Evolutionary conservation across 2,888 invertebrate genomes (phyloP).

Genomic region (Strigamia transsilvanica): DNA sequence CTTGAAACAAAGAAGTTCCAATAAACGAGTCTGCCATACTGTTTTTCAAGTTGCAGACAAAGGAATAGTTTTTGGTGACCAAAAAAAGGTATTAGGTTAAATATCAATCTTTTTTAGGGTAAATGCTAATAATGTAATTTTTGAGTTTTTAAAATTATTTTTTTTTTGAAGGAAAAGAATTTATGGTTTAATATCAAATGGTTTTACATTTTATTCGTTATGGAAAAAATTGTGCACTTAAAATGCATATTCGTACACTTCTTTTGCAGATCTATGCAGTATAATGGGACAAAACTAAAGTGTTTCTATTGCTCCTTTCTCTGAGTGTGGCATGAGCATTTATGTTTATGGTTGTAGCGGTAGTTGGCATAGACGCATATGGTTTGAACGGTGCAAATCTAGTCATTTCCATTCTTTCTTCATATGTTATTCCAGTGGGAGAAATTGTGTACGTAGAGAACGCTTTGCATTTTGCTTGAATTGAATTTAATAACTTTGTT

Average conservation of each 20-base stretch:
- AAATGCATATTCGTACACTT: slow-evolving; percentile 16
- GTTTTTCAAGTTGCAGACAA: no score
- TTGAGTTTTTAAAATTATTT: not conserved
- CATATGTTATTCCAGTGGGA: slow-evolving; percentile 13
- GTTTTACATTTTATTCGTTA: not conserved
- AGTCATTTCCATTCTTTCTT: slow-evolving; percentile 26
- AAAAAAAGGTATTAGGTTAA: no score
- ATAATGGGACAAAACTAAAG: slow-evolving; percentile 30
- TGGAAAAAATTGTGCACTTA: not conserved
- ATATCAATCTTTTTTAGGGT: no score
- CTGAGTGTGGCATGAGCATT: slow-evolving; percentile 20
- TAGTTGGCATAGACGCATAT: slow-evolving; percentile 20
- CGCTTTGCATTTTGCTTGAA: slow-evolving; percentile 24
- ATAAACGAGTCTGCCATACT: no score
- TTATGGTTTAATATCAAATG: slow-evolving; percentile 12
- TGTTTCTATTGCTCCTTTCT: slow-evolving; percentile 16
- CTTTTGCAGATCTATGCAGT: not conserved
- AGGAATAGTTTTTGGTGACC: no score
- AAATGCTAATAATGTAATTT: not conserved
- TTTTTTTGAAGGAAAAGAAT: not conserved
- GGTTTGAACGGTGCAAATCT: slow-evolving; percentile 30
- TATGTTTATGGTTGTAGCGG: slow-evolving; percentile 30
- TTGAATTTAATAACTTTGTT: slow-evolving; percentile 30
- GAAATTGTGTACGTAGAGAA: slow-evolving; percentile 21
- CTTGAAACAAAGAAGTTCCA: no score